Evolutionary conservation across 2,113 vertebrate genomes (phyloP).

Genomic region (Podilymbus podiceps): DNA sequence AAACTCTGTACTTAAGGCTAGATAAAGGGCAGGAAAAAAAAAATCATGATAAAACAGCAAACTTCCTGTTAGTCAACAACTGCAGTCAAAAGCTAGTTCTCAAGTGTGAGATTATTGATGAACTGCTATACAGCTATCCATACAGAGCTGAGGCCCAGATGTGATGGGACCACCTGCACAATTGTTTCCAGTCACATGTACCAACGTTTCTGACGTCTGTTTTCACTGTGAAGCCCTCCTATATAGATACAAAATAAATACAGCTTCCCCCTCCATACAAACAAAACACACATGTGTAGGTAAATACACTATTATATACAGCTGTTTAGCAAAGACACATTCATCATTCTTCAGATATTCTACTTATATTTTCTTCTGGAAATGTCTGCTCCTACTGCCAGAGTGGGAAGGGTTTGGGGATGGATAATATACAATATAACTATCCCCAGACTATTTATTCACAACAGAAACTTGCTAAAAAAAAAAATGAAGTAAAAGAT

Average conservation of each 20-base stretch:
- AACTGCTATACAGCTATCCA: neutral
- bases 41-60: neutral
- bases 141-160: neutral
- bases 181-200: neutral
- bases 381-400: neutral
- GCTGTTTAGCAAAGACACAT: neutral
- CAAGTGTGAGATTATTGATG: neutral
- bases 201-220: fast-evolving
- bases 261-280: neutral
- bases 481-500: neutral
- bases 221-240: neutral
- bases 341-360: neutral
- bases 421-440: neutral
- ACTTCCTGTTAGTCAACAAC: neutral
- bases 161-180: neutral
- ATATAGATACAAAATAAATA: neutral
- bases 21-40: neutral
- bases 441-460: neutral
- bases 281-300: neutral
- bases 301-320: neutral
- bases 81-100: neutral
- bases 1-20: neutral
- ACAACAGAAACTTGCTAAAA: neutral
- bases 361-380: neutral
- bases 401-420: neutral